Evolutionary conservation across 2,888 invertebrate species (phyloP).

Genomic region (Gerosis bhagava): DNA sequence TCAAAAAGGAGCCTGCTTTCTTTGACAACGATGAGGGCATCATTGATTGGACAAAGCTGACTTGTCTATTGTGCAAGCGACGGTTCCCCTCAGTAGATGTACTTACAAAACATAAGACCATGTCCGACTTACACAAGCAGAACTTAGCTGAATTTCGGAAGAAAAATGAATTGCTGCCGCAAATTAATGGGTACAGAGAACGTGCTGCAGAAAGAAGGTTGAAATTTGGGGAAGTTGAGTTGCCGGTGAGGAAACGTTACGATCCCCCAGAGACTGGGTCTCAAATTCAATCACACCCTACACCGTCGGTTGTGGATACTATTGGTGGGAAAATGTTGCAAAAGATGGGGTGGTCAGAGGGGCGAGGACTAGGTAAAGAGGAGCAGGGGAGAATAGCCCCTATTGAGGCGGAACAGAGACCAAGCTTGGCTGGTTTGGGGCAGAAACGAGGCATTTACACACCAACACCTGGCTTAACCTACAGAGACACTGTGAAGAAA

Average conservation of each 20-base stretch:
- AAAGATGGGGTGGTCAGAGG: constrained; percentile 99
- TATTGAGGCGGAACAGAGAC: constrained; percentile 89
- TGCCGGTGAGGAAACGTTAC: constrained; percentile 74
- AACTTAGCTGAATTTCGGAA: constrained; percentile 85
- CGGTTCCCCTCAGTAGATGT: constrained; percentile 96
- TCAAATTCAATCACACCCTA: constrained; percentile 65
- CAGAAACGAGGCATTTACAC: constrained; percentile 90
- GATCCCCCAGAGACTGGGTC: constrained; percentile 70
- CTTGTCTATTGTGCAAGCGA: constrained; percentile 97
- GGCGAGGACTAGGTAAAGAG: constrained; percentile 95
- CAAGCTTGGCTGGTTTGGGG: constrained; percentile 92
- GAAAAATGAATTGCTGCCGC: constrained; percentile 57
- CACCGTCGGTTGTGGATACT: constrained; percentile 91
- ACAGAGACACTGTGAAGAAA: constrained; percentile 94
- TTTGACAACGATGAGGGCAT: constrained; percentile 88
- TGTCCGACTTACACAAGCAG: constrained; percentile 97
- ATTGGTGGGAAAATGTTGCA: constrained; percentile 97
- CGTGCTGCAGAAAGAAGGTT: constrained; percentile 97
- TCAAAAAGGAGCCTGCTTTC: constrained; percentile 74
- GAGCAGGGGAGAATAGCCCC: constrained; percentile 97
- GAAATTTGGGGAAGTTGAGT: constrained; percentile 95
- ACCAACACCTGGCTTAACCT: constrained; percentile 91
- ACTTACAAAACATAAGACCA: constrained; percentile 93
- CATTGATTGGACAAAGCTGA: constrained; percentile 94
- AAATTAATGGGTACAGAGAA: constrained; percentile 89